A percentile compares a stretch with the other conserved stretches of the same genome.
Evolutionary conservation across 2,797 vertebrate genomes (phyloP).

Genomic region (Aphelocoma californica): DNA sequence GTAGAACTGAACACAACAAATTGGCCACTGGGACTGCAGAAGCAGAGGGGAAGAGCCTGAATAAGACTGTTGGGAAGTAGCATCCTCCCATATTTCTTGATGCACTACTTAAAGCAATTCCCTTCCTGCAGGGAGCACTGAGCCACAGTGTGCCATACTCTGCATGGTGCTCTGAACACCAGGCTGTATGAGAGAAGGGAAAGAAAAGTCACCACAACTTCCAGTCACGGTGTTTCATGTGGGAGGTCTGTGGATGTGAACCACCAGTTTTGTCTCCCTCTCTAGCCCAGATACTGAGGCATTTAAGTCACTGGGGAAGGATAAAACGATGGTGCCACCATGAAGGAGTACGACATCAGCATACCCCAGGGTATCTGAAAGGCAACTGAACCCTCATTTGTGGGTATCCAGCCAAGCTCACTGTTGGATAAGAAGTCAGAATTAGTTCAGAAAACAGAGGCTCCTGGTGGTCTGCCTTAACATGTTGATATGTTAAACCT

Average conservation of each 20-base stretch:
- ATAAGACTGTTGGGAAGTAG: background rate
- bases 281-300: background rate
- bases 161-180: fast-evolving
- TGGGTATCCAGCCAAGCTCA: background rate
- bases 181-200: background rate
- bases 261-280: background rate
- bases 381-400: background rate
- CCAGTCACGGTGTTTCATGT: fast-evolving
- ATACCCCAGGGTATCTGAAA: background rate
- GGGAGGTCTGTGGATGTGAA: background rate
- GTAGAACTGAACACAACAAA: background rate
- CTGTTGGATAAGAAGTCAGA: background rate
- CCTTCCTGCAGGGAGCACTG: background rate
- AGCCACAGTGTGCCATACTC: fast-evolving
- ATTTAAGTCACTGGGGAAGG: background rate
- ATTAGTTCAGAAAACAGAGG: background rate
- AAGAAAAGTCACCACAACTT: background rate
- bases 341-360: background rate
- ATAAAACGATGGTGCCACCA: fast-evolving
- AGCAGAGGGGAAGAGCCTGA: background rate
- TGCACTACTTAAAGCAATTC: background rate
- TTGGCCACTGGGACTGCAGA: background rate
- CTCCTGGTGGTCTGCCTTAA: background rate
- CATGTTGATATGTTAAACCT: background rate
- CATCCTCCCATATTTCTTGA: background rate